Evolutionary conservation across 2,797 vertebrate genomes (phyloP), one percentile per base, ranked within the genome.

Genomic region (Cryptoblepharus egeriae): DNA sequence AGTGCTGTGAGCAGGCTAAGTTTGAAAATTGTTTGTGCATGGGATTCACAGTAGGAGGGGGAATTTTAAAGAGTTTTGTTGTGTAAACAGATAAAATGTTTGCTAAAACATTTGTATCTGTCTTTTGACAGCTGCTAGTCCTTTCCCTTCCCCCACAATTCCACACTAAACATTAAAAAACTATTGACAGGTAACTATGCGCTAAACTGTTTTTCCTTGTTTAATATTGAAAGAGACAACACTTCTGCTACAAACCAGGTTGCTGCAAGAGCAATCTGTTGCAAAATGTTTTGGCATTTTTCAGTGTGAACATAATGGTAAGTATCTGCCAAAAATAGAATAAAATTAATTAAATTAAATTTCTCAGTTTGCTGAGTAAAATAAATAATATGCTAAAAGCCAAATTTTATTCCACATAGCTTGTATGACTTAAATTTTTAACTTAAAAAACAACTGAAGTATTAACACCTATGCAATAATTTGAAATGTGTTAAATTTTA

Each of bases 231-330:
- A 28, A 82, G 72, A 75, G 30, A 58, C 80, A 75, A 68, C 63
- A 75, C 80, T 82, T 82, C 58, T 82, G 72, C 75, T 68, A 32
- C 37, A 39, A 26, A 24, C n/a, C 80, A 60, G 75, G 60, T 75
- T 68, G 64, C 67, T 75, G 37, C 39, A 75, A 69, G 64, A 69
- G 49, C 80, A 82, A 82, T 75, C 80, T 82, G 80, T 75, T 82
- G 55, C 55, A 60, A 82, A 82, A 69, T 58, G 52, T 69, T 75
- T 52, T 75, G 63, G 30, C 52, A 75, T 75, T 75, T 82, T 82
- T 22, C 64, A 75, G 9, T 75, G 37, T 58, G n/a, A 15, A 55
- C 16, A 49, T 75, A 67, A 37, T 67, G 37, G 61, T 32, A 67
- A 45, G 63, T 30, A 45, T 39, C 72, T 75, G 73, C 80, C 64